phyloP scores from a whole-genome alignment of 2,888 invertebrate genomes.

The Brachypalpus laphriformis region DNA sequence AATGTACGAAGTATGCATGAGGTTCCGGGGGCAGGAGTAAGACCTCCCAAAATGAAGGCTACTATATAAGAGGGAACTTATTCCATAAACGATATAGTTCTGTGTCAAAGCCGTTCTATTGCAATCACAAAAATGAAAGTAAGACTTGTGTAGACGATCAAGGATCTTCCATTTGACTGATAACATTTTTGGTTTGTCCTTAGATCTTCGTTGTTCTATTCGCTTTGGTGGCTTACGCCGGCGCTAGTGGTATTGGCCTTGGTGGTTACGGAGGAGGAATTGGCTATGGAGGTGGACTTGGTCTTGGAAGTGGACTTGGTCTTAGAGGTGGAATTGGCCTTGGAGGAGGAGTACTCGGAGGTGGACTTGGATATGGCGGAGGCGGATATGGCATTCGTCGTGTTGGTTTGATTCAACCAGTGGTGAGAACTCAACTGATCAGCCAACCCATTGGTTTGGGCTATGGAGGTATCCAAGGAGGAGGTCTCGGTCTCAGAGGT shows the following conservation, averaged over 20 bases:
- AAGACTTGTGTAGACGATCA: not conserved
- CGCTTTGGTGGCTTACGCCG: slow-evolving; percentile 30
- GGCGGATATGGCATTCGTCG: not conserved
- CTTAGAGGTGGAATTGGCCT: not conserved
- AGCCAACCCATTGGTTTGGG: no score
- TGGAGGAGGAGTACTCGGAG: not conserved
- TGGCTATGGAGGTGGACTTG: not conserved
- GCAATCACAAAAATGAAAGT: slow-evolving; percentile 51
- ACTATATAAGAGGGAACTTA: slow-evolving; percentile 21
- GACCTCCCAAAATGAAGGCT: not conserved
- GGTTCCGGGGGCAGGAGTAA: not conserved
- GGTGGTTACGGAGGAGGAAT: not conserved
- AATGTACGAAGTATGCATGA: not conserved
- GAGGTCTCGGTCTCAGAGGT: not conserved
- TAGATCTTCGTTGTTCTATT: slow-evolving; percentile 29
- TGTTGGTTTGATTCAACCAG: no score
- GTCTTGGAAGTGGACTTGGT: not conserved
- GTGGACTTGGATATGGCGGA: not conserved
- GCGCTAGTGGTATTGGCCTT: slow-evolving; percentile 22
- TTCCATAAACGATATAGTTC: not conserved
- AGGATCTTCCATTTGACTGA: not conserved
- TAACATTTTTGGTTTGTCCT: not conserved
- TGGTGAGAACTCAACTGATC: no score
- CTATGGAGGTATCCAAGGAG: not conserved
- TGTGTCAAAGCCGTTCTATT: not conserved